Base-by-base conservation (phyloP, 2,797 vertebrate genomes). In the Brachyrhaphis roseni region DNA sequence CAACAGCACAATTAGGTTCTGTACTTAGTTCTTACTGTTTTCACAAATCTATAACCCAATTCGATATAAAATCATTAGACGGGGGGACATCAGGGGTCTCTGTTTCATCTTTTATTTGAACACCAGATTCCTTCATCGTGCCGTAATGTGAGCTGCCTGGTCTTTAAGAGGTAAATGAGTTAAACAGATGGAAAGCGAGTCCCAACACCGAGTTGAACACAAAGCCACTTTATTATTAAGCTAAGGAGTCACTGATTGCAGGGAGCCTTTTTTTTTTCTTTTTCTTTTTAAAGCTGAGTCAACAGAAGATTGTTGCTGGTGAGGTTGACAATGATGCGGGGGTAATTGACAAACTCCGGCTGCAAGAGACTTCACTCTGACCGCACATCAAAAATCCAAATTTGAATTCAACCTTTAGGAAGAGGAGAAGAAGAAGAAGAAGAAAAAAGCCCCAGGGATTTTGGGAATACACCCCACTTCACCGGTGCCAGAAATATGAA, bases 161-260 rank as follows among this genome's bases (percentile, higher is more conserved):
- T 76, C 45, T 84, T 82, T 80, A 47, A 79, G 43, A 79, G 68
- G 23, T 78, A 31, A 85, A 78, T 80, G 85, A 51, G 83, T 86
- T 83, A 83, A 81, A 64, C 7, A 57, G 87, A 88, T 88, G 75
- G 90, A 92, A 89, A 87, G 90, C 90, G 78, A 88, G 82, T 89
- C 81, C 72, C 89, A 84, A 92, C 83, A 87, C 87, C 87, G 78
- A 87, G 84, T 93, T 94, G 85, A 94, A 90, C 90, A 93, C 88
- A 93, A 90, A 91, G 84, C 92, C 88, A 93, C 88, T 94, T 94
- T 94, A 94, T 94, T 94, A 93, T 93, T 94, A 85, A 86, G 85
- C 81, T 90, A 77, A 75, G 82, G 81, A 90, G 82, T 70, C 55
- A 82, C 78, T 62, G 70, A 86, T 77, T 74, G 81, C 31, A 75